Percentiles rank a stretch among this genome's conserved stretches.
phyloP scores from a whole-genome alignment of 2,113 vertebrate species.

The Nyctibius bracteatus region DNA sequence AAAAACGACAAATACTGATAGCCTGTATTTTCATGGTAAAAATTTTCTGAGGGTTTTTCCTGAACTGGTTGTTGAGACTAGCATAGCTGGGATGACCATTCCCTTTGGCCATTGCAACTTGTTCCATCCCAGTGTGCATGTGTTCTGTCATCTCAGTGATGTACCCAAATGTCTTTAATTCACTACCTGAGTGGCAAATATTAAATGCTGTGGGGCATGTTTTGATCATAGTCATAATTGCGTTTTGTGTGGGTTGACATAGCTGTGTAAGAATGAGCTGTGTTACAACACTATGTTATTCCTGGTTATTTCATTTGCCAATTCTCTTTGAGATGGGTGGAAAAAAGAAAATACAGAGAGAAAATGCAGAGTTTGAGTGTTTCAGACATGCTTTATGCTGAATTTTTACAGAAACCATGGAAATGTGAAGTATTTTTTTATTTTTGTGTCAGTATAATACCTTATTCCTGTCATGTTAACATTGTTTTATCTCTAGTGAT shows the following conservation, averaged over 20 bases:
- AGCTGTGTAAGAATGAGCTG: background rate
- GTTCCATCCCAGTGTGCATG: background rate
- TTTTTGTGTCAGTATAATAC: background rate
- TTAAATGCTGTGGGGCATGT: background rate
- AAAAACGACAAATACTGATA: background rate
- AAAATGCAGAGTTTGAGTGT: background rate
- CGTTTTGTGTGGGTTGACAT: background rate
- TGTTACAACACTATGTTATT: background rate
- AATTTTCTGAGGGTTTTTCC: background rate
- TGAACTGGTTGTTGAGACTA: fast-evolving
- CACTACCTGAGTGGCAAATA: background rate
- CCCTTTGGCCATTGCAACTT: background rate
- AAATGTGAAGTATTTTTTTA: background rate
- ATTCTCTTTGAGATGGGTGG: background rate
- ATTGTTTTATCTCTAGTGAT: background rate
- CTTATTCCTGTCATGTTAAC: background rate
- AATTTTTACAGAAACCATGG: background rate
- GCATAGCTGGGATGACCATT: background rate
- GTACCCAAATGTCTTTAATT: background rate
- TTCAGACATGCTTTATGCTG: background rate
- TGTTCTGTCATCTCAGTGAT: background rate
- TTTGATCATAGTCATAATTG: background rate
- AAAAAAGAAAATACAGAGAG: background rate
- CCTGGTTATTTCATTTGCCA: background rate
- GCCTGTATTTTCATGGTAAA: background rate